Base-by-base conservation (phyloP, 2,797 vertebrate genomes). In the Melanogrammus aeglefinus region DNA sequence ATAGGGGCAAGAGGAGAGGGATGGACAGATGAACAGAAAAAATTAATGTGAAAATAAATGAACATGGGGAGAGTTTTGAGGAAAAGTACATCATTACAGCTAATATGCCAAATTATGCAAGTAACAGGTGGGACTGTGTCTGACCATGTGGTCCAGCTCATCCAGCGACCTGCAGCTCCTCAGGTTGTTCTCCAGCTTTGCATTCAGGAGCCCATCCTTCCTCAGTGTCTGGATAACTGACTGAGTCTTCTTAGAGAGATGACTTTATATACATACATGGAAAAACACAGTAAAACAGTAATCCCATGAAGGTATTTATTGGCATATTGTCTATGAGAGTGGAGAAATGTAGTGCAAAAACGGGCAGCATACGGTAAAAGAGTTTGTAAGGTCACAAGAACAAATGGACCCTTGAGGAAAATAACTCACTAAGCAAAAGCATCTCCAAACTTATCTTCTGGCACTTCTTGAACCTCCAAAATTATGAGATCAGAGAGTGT, bases 71-170 rank as follows among this genome's bases (percentile, higher is more conserved):
- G 18, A 18, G 16, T 29, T 27, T 24, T 70, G 66, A 29, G 6
- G 8, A 57, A 18, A 6, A 6, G 5, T 33, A 6, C 18, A 21
- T 57, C 18, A 57, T 57, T 57, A 57, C 51, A 57, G 18, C 44
- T 44, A 44, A 44, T 44, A 44, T 44, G 41, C 47, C 47, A 51
- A 18, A 51, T 18, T 69, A 29, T 66, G 57, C 7, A 24, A 66
- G 3, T 66, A 24, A 66, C 2, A 21, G 36, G 41, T 1, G 80
- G 77, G 83, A 69, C 1, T 51, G 4, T 75, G 76, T 86, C 90
- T 91, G 74, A 99, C 98, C 96, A 99, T 94, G 8, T 99, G 96
- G 76, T 99, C 97, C 80, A 99, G 91, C 86, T 99, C 97, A 87
- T 99, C 96, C 75, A 93, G 88, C 33, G 94, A 95, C 88, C 87